Evolutionary conservation across 2,888 invertebrate species (phyloP).

Genomic region (Catotricha subobsoleta): DNA sequence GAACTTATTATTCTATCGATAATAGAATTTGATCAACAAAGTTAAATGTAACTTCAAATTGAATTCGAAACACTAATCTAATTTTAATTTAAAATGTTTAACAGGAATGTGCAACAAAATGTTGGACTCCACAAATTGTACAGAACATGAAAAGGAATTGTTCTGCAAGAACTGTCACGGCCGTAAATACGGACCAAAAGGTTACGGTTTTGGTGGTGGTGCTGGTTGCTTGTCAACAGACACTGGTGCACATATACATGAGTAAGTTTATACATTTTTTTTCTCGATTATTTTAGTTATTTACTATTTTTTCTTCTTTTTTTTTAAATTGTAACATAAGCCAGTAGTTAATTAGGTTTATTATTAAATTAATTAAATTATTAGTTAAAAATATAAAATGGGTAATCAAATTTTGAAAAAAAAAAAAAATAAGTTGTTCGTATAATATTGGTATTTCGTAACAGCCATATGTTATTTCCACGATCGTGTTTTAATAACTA

Average conservation of each 20-base stretch:
- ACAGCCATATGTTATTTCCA: no score
- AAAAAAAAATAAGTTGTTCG: no score
- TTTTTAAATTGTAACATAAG: neutral
- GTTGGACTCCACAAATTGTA: constrained; percentile 95
- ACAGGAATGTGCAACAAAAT: constrained; percentile 90
- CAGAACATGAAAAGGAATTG: constrained; percentile 91
- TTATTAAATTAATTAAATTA: neutral
- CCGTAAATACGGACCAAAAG: constrained; percentile 95
- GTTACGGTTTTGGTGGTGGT: constrained; percentile 96
- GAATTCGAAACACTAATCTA: neutral
- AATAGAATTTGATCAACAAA: no score
- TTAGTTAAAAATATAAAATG: no score
- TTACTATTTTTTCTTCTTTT: neutral
- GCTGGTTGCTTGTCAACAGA: constrained; percentile 96
- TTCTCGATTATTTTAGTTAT: neutral
- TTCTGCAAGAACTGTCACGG: constrained; percentile 91
- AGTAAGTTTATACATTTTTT: constrained; percentile 45
- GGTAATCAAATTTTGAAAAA: no score
- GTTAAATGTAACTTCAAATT: no score
- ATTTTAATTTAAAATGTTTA: neutral
- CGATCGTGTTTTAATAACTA: no score
- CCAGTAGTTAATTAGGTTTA: neutral
- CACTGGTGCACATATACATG: constrained; percentile 72
- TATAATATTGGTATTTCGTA: no score
- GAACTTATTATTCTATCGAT: no score